A percentile compares a stretch with the other conserved stretches of the same genome.
These are phyloP conservation scores for Poliocrania exsul DNA, from an alignment of 2,797 vertebrate species.

Conservation along the genomic window DNA sequence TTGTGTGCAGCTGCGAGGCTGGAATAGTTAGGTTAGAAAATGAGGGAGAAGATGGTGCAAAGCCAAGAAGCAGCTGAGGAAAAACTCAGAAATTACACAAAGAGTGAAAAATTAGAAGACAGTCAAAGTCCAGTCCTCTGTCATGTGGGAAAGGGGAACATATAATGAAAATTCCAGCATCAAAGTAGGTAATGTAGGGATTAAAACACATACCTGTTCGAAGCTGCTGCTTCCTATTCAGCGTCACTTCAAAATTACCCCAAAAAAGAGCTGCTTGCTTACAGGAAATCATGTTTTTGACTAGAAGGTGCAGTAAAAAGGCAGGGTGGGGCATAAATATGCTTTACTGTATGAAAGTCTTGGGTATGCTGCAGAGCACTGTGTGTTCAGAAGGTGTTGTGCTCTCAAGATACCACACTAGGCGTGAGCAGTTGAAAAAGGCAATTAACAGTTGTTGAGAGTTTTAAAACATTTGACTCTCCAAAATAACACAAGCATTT, in stretches of 20 bases:
- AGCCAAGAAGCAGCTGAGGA: constrained; percentile 2
- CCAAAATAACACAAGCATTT: background rate
- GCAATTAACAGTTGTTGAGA: background rate
- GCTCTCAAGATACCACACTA: background rate
- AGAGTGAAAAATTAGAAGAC: background rate
- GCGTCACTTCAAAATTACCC: background rate
- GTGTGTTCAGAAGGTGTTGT: background rate
- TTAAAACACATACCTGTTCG: background rate
- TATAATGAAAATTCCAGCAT: background rate
- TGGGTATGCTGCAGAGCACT: background rate
- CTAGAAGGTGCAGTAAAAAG: constrained; percentile 54
- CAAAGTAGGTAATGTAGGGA: background rate
- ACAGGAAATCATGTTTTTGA: constrained; percentile 72
- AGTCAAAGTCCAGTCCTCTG: background rate
- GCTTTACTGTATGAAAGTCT: background rate
- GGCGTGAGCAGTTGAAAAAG: background rate
- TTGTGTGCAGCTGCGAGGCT: background rate
- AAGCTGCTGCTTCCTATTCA: background rate
- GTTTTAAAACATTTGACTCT: background rate
- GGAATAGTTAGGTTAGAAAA: background rate
- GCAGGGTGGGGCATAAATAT: constrained; percentile 58
- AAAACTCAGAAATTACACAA: background rate
- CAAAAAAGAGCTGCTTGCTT: background rate
- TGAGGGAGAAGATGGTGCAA: background rate
- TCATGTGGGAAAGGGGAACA: background rate